Conservation (phyloP, 2,113 vertebrate genomes). For the Labeo rohita region DNA sequence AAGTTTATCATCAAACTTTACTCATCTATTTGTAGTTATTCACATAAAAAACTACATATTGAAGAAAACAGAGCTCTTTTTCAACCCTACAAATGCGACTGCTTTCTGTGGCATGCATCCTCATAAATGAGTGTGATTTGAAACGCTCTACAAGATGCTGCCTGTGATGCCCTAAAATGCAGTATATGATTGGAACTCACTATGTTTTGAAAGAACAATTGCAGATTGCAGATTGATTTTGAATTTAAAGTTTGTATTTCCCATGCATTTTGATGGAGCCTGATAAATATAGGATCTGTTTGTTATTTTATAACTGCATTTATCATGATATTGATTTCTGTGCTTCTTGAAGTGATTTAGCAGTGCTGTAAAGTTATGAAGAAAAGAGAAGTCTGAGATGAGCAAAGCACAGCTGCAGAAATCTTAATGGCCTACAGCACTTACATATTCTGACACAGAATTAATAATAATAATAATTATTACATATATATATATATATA, state of each 20-base stretch:
- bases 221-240: slow-evolving; percentile 8
- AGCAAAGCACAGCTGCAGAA: background rate
- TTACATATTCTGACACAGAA: too few relatives aligned
- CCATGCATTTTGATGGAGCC: background rate
- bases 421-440: too few relatives aligned
- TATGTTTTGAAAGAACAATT: background rate
- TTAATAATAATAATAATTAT: too few relatives aligned
- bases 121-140: background rate
- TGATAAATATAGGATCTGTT: background rate
- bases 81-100: background rate
- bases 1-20: too few relatives aligned
- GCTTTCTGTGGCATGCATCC: background rate
- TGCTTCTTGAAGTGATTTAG: background rate
- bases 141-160: background rate
- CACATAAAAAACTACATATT: too few relatives aligned
- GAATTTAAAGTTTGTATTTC: background rate
- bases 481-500: too few relatives aligned
- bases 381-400: background rate
- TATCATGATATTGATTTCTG: background rate
- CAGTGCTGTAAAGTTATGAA: background rate
- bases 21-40: too few relatives aligned
- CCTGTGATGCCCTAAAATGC: background rate
- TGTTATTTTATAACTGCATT: background rate
- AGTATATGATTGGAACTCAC: background rate
- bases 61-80: background rate